Evolutionary conservation across 2,797 vertebrate genomes (phyloP).

Genomic region (Ficedula albicollis): DNA sequence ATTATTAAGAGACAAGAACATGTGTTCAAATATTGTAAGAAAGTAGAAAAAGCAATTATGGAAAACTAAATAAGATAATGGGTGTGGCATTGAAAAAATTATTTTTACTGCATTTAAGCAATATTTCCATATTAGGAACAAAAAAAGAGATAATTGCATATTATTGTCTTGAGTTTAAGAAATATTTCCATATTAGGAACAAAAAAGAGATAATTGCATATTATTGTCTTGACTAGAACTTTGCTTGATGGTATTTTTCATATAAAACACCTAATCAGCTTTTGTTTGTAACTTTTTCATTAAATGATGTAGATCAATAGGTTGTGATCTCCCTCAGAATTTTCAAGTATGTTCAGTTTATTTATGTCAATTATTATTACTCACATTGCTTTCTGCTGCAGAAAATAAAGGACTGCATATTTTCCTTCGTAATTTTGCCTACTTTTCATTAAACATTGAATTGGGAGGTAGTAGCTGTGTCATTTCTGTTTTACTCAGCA

Average conservation of each 20-base stretch:
- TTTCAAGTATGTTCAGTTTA: not conserved
- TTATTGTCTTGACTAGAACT: not conserved
- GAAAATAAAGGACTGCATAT: not conserved
- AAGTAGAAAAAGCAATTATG: not conserved
- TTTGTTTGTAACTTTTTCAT: not conserved
- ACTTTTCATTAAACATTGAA: not conserved
- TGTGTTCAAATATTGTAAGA: not conserved
- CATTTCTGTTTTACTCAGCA: not conserved
- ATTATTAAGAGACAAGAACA: not conserved
- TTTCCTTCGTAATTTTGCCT: slow-evolving; percentile 8
- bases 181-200: not conserved
- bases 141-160: not conserved
- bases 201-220: not conserved
- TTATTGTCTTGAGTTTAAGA: not conserved
- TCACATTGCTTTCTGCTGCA: not conserved
- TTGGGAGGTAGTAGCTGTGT: not conserved
- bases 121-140: not conserved
- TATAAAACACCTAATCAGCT: not conserved
- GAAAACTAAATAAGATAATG: not conserved
- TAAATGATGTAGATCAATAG: not conserved
- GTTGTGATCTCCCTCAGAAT: not conserved
- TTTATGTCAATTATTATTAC: not conserved
- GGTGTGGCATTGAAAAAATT: not conserved
- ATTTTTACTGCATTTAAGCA: not conserved
- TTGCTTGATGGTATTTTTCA: not conserved